Evolutionary conservation across 1,140 invertebrate genomes (phyloP).

Genomic region (Drosophila subobscura): DNA sequence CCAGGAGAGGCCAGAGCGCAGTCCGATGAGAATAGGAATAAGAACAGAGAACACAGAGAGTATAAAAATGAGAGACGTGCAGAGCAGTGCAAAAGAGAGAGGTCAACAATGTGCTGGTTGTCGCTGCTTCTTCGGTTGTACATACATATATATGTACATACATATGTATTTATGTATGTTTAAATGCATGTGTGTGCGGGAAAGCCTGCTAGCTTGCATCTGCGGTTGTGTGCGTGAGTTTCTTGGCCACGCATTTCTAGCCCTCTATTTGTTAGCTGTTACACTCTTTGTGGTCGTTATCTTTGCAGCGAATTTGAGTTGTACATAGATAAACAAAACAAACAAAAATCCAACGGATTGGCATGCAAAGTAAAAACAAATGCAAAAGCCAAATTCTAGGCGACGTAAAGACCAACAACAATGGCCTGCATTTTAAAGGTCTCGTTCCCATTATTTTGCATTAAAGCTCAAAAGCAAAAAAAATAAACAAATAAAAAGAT

Average conservation of each 20-base stretch:
- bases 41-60: conserved; percentile 8
- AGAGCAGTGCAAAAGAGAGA: conserved; percentile 10
- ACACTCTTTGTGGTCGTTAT: not conserved
- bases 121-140: conserved; percentile 12
- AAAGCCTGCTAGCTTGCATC: too few relatives aligned
- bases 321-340: conserved; percentile 51
- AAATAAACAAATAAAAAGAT: not conserved
- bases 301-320: conserved; percentile 46
- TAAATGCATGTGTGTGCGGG: too few relatives aligned
- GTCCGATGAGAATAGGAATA: conserved; percentile 7
- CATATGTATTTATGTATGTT: not conserved
- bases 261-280: not conserved
- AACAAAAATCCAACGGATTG: conserved; percentile 44
- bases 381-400: conserved; percentile 25
- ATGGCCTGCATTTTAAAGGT: conserved; percentile 49
- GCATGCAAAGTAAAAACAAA: conserved; percentile 65
- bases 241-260: conserved; percentile 15
- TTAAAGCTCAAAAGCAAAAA: conserved; percentile 18
- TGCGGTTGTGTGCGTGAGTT: not conserved
- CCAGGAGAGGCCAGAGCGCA: conserved; percentile 22
- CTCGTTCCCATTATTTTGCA: conserved; percentile 20
- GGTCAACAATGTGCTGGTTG: conserved; percentile 40
- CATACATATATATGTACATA: not conserved
- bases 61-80: too few relatives aligned
- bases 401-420: conserved; percentile 21